Base-by-base conservation (phyloP, 1,140 invertebrate species). In the Gerris buenoi region DNA sequence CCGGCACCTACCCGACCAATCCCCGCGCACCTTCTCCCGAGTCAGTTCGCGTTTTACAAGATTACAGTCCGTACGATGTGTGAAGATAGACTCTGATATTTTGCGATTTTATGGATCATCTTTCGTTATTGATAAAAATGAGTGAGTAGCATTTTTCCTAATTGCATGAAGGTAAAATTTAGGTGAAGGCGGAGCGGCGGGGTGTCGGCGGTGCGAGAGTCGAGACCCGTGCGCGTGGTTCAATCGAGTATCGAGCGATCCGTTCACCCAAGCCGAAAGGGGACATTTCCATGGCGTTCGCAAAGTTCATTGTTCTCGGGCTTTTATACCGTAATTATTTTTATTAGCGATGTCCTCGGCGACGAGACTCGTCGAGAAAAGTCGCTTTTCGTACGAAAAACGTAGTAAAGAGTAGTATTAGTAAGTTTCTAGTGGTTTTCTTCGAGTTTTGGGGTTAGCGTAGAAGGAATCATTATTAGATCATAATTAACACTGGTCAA, bases 1-100 rank as follows among this genome's bases (percentile, higher is more conserved):
- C 75, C 75, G 71, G 74, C 75, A 76, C 76, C 77, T 76, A 78
- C 77, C 75, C 76, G 75, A 75, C 77, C 78, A 79, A 79, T 79
- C 77, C 78, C 75, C 75, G 33, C 33, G 5, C 74, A 70, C 72
- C 73, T 68, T 74, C 71, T 76, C 70, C 74, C 68, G 66, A 70
- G 67, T 67, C 58, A 70, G 70, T 74, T 75, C 74, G 69, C 69
- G 69, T 74, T 74, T 72, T 73, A 74, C 72, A 73, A 67, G 73
- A 74, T 46, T 74, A 74, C 70, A 64, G 70, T 70, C 71, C 71
- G 71, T 72, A 73, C 70, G 73, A 74, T 75, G 73, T 74, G 71
- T 70, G 71, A 72, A 72, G 70, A 73, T 71, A 69, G 69, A 70
- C 71, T 74, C 73, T 70, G 69, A 70, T 72, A 75, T 73, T 74